These are phyloP conservation scores for Mormoops blainvillei DNA, from an alignment of 2,113 vertebrate genomes.

Conservation along the genomic window DNA sequence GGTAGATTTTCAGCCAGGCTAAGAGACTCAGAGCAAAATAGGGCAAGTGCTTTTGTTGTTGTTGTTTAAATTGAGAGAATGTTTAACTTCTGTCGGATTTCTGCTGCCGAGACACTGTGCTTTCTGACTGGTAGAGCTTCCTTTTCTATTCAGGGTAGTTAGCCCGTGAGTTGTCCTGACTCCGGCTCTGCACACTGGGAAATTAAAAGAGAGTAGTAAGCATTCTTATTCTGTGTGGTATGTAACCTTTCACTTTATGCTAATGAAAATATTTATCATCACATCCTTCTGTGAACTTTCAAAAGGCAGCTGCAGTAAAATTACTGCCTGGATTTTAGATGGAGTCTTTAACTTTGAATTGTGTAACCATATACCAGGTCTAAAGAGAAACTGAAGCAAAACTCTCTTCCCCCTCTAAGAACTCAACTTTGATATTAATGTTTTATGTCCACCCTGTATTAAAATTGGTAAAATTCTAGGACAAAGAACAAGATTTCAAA, in stretches of 20 bases:
- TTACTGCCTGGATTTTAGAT: neutral
- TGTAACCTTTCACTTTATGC: neutral
- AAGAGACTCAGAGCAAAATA: neutral
- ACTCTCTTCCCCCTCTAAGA: neutral
- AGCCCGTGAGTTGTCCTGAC: neutral
- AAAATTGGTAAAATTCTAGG: neutral
- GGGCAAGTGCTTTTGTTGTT: neutral
- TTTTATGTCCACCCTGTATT: neutral
- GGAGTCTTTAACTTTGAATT: neutral
- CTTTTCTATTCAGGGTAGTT: neutral
- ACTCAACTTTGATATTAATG: neutral
- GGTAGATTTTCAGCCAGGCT: neutral
- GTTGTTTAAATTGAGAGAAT: neutral
- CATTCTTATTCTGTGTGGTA: neutral
- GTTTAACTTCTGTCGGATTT: neutral
- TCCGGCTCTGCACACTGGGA: neutral
- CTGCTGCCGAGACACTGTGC: neutral
- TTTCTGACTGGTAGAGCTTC: neutral
- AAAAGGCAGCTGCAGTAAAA: neutral
- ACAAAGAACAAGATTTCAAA: neutral
- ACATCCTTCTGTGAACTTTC: slow-evolving; percentile 21
- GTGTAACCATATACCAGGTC: neutral
- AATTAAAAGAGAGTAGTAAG: neutral
- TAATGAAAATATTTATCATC: slow-evolving; percentile 44
- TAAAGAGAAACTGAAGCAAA: neutral